Base-by-base conservation (phyloP, 2,113 vertebrate species). In the Eudyptes chrysolophus region DNA sequence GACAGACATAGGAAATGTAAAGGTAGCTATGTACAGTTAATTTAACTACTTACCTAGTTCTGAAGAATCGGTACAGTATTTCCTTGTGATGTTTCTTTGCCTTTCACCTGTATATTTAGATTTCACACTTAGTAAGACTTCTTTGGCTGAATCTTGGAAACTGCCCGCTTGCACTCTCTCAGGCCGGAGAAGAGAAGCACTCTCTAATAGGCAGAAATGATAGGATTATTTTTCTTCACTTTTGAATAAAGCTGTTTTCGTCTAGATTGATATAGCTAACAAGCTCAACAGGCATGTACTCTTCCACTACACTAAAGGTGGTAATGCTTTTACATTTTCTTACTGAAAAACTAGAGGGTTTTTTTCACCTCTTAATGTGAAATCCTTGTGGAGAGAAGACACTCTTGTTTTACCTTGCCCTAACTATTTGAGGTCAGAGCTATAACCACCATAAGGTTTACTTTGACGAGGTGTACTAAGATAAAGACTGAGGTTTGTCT, bases 361-460 rank as follows among this genome's bases (percentile, higher is more conserved):
- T 44, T 44, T 94, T 89, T 78, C 65, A 42, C 69, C 9, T 84
- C 52, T 93, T 52, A 84, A 21, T 87, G 9, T 87, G 89, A 96
- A 94, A 89, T 69, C 3, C 36, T 91, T 76, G 65, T 66, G 74
- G 80, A 94, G 19, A 80, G 36, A 75, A 89, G 57, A 82, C 17
- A n/a, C 3, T 91, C 18, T 64, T 95, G 49, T 79, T 92, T 94
- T 76, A 90, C 57, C 10, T 76, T 89, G 77, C 36, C 34, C 25
- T 36, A 66, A 66, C 44, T 36, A 46, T 51, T 89, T 96, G 95
- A 96, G 89, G 87, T 91, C 84, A 87, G 54, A 75, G 21, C n/a
- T 89, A 42, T 46, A 92, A 89, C 77, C 80, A 77, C 77, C 40
- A 42, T 1, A 62, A 42, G 44, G 65, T 55, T 94, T 92, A 84